phyloP scores from a whole-genome alignment of 2,888 invertebrate genomes.

The Pediacus dermestoides region DNA sequence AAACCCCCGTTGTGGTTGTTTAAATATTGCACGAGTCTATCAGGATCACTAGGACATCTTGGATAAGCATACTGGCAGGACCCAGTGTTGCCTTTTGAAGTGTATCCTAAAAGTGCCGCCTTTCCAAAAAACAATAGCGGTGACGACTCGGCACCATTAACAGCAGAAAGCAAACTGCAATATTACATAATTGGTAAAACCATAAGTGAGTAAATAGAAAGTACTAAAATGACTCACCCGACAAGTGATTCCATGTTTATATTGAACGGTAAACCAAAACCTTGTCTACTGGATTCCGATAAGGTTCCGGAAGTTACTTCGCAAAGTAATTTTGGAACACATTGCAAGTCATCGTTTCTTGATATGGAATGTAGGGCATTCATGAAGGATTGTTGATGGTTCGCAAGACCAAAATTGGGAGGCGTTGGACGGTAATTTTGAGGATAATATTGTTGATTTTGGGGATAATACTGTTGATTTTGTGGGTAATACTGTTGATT shows the following conservation, averaged over 20 bases:
- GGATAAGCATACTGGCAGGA: slow-evolving; percentile 66
- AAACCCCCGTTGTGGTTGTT: slow-evolving; percentile 86
- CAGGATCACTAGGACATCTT: slow-evolving; percentile 69
- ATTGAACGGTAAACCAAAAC: slow-evolving; percentile 42
- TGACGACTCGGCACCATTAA: slow-evolving; percentile 54
- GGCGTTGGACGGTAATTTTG: slow-evolving; percentile 3
- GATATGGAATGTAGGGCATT: slow-evolving; percentile 60
- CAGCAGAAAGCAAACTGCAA: slow-evolving; percentile 25
- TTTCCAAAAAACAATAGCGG: slow-evolving; percentile 71
- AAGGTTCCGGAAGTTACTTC: slow-evolving; percentile 65
- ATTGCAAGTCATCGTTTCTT: slow-evolving; percentile 72
- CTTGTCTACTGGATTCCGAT: slow-evolving; percentile 35
- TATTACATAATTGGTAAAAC: slow-evolving; percentile 7
- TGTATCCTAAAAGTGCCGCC: slow-evolving; percentile 71
- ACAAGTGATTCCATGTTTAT: slow-evolving; percentile 56
- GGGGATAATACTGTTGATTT: too few relatives aligned
- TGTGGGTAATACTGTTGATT: slow-evolving; percentile 5
- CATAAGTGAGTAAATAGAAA: slow-evolving; percentile 3
- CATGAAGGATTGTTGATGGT: slow-evolving; percentile 37
- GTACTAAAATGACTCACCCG: slow-evolving; percentile 52
- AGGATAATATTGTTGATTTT: neutral
- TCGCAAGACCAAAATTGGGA: too few relatives aligned
- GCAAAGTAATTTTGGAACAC: slow-evolving; percentile 75
- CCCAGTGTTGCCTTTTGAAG: slow-evolving; percentile 58
- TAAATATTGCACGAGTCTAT: slow-evolving; percentile 70